Evolutionary conservation across 2,113 vertebrate species (phyloP).

Genomic region (Phaetusa simplex): DNA sequence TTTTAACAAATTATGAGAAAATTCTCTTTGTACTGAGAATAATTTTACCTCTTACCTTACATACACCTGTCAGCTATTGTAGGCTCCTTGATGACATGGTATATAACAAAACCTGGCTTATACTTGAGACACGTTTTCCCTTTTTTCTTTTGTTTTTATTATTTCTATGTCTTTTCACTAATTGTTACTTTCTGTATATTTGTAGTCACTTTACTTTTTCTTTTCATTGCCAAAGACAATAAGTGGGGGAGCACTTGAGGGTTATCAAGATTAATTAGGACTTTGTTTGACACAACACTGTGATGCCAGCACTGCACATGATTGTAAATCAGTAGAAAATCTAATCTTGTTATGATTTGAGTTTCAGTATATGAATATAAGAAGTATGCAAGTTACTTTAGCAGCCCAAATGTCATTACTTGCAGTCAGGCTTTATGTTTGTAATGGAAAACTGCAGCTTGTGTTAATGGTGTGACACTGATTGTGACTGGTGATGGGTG

Average conservation of each 20-base stretch:
- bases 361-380: not conserved
- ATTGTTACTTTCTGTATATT: not conserved
- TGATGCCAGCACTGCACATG: not conserved
- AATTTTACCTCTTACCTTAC: not conserved
- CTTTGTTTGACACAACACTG: not conserved
- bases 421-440: not conserved
- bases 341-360: not conserved
- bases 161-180: not conserved
- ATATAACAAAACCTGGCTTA: not conserved
- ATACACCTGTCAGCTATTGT: not conserved
- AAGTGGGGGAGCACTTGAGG: not conserved
- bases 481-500: not conserved
- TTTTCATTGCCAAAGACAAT: not conserved
- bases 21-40: not conserved
- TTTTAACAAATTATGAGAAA: not conserved
- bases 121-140: rapidly evolving
- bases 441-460: not conserved
- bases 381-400: not conserved
- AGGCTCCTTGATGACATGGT: not conserved
- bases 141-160: not conserved
- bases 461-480: not conserved
- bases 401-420: not conserved
- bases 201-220: not conserved
- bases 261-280: not conserved
- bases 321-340: not conserved